Conservation (phyloP, 2,888 invertebrate genomes). For the Caprella mutica region DNA sequence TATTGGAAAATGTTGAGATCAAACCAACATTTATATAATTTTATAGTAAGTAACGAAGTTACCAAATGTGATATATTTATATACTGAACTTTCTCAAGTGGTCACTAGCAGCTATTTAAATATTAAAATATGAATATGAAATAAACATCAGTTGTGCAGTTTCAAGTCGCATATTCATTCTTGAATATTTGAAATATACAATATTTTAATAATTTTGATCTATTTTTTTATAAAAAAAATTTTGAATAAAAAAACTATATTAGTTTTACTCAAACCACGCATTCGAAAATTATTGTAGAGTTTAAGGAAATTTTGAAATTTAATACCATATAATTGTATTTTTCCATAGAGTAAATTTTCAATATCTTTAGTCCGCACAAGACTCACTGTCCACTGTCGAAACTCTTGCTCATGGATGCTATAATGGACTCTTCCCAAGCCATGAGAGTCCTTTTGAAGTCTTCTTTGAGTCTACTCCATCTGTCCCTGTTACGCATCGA, state of each 20-base stretch:
- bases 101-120: too few relatives aligned
- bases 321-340: background rate
- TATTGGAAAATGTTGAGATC: background rate
- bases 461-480: constrained; percentile 30
- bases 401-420: constrained; percentile 20
- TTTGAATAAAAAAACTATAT: too few relatives aligned
- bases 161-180: too few relatives aligned
- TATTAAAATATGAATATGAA: too few relatives aligned
- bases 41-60: background rate
- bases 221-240: too few relatives aligned
- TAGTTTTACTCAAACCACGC: too few relatives aligned
- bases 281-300: too few relatives aligned
- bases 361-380: background rate
- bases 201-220: too few relatives aligned
- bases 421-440: constrained; percentile 28
- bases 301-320: background rate
- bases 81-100: too few relatives aligned
- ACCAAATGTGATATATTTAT: background rate
- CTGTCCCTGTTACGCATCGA: constrained; percentile 27
- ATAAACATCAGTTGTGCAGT: too few relatives aligned
- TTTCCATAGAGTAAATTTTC: background rate
- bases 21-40: background rate
- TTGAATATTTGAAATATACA: too few relatives aligned
- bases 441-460: constrained; percentile 21
- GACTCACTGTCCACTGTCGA: constrained; percentile 23